A percentile compares a stretch with the other conserved stretches of the same genome.
These are phyloP conservation scores for Hemibagrus wyckioides DNA, from an alignment of 2,113 vertebrate genomes.

Conservation along the genomic window DNA sequence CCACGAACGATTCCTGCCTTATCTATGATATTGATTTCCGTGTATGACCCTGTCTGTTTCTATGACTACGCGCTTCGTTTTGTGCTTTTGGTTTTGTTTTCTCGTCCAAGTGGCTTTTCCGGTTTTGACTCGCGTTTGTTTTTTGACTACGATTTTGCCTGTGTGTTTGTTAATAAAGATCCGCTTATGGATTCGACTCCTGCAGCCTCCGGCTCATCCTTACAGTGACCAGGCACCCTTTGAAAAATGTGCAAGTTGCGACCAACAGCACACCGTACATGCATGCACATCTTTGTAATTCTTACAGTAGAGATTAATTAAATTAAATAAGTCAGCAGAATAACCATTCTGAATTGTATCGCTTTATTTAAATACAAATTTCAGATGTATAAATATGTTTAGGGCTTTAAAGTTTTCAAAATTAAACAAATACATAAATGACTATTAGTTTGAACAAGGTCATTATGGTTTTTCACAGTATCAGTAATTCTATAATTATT, in stretches of 20 bases:
- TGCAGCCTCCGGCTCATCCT: too few relatives aligned
- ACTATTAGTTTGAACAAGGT: background rate
- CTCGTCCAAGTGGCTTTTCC: too few relatives aligned
- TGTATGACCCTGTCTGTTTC: too few relatives aligned
- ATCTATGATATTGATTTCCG: too few relatives aligned
- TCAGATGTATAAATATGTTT: slow-evolving; percentile 21
- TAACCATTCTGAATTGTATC: background rate
- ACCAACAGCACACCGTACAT: background rate
- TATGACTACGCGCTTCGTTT: too few relatives aligned
- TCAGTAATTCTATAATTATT: background rate
- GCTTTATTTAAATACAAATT: slow-evolving; percentile 33
- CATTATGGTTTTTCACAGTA: background rate
- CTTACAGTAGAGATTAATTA: background rate
- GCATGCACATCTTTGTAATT: background rate
- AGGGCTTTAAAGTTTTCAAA: background rate
- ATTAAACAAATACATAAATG: too few relatives aligned
- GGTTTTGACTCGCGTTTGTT: too few relatives aligned
- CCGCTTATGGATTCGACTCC: too few relatives aligned
- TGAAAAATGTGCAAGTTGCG: background rate
- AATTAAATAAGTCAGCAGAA: background rate
- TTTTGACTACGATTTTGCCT: too few relatives aligned
- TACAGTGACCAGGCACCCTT: background rate
- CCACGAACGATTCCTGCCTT: too few relatives aligned
- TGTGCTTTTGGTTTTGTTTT: too few relatives aligned
- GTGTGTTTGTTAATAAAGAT: too few relatives aligned